Percentiles rank a stretch among this genome's conserved stretches.
Conservation (phyloP, 2,888 invertebrate species). For the Eupithecia centaureata region DNA sequence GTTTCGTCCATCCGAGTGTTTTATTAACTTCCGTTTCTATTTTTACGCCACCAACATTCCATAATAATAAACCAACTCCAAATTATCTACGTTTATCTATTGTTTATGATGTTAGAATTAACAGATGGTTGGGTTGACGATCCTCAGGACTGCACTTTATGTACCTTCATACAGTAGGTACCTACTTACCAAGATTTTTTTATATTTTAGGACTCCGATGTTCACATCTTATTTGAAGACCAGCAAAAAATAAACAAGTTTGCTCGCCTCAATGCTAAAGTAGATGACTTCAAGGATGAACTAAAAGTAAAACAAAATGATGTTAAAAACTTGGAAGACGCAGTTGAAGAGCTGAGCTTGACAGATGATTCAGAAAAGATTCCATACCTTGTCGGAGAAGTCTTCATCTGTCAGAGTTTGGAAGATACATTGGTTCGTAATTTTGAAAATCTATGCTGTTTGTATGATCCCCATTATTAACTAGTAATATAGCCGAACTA, state of each 20-base stretch:
- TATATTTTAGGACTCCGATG: slow-evolving; percentile 89
- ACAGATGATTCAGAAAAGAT: slow-evolving; percentile 90
- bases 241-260: slow-evolving; percentile 99
- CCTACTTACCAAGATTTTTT: not conserved
- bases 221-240: slow-evolving; percentile 97
- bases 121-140: not conserved
- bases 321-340: slow-evolving; percentile 96
- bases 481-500: too few species aligned
- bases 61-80: not conserved
- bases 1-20: not conserved
- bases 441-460: not conserved
- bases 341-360: slow-evolving; percentile 92
- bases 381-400: slow-evolving; percentile 94
- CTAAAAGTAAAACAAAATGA: slow-evolving; percentile 94
- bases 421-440: slow-evolving; percentile 88
- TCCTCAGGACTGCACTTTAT: not conserved
- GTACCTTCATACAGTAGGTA: not conserved
- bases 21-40: not conserved
- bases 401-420: slow-evolving; percentile 91
- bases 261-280: slow-evolving; percentile 95
- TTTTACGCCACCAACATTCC: not conserved
- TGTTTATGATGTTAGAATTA: not conserved
- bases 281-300: slow-evolving; percentile 95
- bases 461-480: too few species aligned
- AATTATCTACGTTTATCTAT: not conserved